A percentile compares a stretch with the other conserved stretches of the same genome.
Conservation (phyloP, 2,888 invertebrate genomes). For the Oxyscelio sp. region DNA sequence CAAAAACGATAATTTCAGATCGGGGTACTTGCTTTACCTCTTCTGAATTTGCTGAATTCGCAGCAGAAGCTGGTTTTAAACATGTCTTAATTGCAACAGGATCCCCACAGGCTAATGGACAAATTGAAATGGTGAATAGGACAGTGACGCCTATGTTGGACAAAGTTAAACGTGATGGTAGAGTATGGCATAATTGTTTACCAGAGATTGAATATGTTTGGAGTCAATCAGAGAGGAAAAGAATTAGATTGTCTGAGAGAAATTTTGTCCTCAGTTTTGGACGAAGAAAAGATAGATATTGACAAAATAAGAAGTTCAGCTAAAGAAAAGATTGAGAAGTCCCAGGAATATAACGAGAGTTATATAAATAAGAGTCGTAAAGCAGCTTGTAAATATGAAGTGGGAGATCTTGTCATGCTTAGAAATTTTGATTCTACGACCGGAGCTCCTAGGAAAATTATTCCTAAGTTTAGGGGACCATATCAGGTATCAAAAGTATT, state of each 20-base stretch:
- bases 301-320: too few species aligned
- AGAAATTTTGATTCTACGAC: conserved; percentile 65
- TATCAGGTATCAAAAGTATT: conserved; percentile 61
- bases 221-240: conserved; percentile 61
- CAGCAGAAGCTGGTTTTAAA: background rate
- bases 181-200: background rate
- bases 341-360: conserved; percentile 77
- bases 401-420: conserved; percentile 69
- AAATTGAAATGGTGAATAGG: background rate
- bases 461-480: conserved; percentile 72
- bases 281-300: too few species aligned
- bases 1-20: conserved; percentile 3
- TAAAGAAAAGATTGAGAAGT: conserved; percentile 62
- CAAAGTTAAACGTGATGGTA: background rate
- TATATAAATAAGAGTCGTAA: conserved; percentile 78
- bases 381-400: conserved; percentile 55
- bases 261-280: too few species aligned
- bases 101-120: background rate
- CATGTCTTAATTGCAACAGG: background rate
- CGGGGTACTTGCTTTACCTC: conserved; percentile 1
- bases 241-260: too few species aligned
- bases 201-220: background rate
- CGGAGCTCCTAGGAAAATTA: conserved; percentile 69
- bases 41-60: background rate
- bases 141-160: background rate